Evolutionary conservation across 2,113 vertebrate genomes (phyloP).

Genomic region (Nicator chloris): DNA sequence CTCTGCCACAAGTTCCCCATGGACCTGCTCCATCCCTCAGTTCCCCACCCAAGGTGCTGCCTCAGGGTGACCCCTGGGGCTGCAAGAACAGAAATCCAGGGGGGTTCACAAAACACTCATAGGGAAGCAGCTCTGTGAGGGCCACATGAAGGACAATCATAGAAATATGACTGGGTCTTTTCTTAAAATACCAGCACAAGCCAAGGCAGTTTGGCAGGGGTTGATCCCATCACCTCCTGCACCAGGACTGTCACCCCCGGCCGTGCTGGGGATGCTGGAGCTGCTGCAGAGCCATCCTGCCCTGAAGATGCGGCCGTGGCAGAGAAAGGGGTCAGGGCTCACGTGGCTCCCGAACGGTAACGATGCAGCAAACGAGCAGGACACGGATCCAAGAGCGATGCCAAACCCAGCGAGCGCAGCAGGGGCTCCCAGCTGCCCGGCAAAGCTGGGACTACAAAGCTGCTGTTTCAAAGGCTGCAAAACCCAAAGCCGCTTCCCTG

Average conservation of each 20-base stretch:
- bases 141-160: background rate
- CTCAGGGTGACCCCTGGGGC: accelerated
- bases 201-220: background rate
- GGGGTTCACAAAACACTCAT: accelerated
- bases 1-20: background rate
- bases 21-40: accelerated
- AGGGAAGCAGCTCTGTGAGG: background rate
- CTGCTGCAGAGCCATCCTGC: background rate
- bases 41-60: background rate
- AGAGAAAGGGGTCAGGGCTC: conserved; percentile 7
- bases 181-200: background rate
- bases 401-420: background rate
- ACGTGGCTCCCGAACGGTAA: background rate
- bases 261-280: background rate
- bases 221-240: background rate
- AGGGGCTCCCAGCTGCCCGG: background rate
- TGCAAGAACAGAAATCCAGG: background rate
- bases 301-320: background rate
- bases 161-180: background rate
- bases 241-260: accelerated
- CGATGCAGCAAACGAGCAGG: background rate
- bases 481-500: background rate
- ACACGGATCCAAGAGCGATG: background rate
- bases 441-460: background rate
- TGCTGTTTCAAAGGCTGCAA: background rate